Evolutionary conservation across 1,140 invertebrate genomes (phyloP).

Genomic region (Cotesia typhae): DNA sequence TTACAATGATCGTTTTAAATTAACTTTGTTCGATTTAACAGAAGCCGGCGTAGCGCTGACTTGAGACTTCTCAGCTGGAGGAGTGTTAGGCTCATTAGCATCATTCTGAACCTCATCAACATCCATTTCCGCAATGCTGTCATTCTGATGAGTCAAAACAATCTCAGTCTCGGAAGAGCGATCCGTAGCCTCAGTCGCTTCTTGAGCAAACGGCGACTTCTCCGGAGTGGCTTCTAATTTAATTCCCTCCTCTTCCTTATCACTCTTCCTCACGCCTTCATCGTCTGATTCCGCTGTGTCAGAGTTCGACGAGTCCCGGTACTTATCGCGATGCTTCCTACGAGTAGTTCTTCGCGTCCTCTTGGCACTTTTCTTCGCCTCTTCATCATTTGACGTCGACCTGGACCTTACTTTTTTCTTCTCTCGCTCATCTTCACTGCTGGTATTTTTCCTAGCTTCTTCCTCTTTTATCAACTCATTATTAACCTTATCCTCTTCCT

Average conservation of each 20-base stretch:
- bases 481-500: slow-evolving; percentile 32
- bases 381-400: slow-evolving; percentile 48
- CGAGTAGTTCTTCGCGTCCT: slow-evolving; percentile 40
- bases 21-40: slow-evolving; percentile 57
- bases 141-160: neutral
- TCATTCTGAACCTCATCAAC: slow-evolving; percentile 41
- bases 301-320: slow-evolving; percentile 59
- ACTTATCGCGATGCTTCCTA: slow-evolving; percentile 57
- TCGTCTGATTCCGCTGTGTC: slow-evolving; percentile 57
- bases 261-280: slow-evolving; percentile 44
- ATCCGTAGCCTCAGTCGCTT: slow-evolving; percentile 3
- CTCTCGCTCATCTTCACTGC: slow-evolving; percentile 38
- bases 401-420: slow-evolving; percentile 37
- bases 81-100: slow-evolving; percentile 35
- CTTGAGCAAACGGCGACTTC: slow-evolving; percentile 13
- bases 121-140: slow-evolving; percentile 30
- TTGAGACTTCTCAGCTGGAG: slow-evolving; percentile 42
- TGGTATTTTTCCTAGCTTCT: slow-evolving; percentile 17
- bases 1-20: slow-evolving; percentile 63
- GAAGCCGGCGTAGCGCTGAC: slow-evolving; percentile 38
- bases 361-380: slow-evolving; percentile 37
- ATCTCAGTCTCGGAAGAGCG: neutral
- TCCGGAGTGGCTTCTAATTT: slow-evolving; percentile 29
- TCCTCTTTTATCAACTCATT: slow-evolving; percentile 15
- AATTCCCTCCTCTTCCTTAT: slow-evolving; percentile 41